Percentiles rank a stretch among this genome's conserved stretches.
These are phyloP conservation scores for Caradrina kadenii DNA, from an alignment of 2,888 invertebrate genomes.

Conservation along the genomic window DNA sequence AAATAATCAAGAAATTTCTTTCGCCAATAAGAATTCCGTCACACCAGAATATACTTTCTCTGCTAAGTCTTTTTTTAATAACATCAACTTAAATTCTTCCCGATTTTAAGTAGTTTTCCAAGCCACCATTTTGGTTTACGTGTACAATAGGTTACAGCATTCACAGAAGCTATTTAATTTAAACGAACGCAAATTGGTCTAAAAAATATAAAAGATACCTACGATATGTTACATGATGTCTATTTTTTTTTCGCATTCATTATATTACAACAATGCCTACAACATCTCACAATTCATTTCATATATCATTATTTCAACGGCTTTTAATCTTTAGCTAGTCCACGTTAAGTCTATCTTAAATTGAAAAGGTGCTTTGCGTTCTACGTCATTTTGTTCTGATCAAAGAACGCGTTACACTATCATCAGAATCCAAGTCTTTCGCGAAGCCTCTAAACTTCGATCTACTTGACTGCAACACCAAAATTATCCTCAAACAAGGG, in stretches of 20 bases:
- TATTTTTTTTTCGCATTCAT: slow-evolving; percentile 25
- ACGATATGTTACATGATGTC: slow-evolving; percentile 11
- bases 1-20: no score
- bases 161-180: slow-evolving; percentile 28
- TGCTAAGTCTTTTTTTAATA: no score
- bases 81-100: background rate
- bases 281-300: slow-evolving; percentile 25
- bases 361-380: slow-evolving; percentile 4
- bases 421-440: background rate
- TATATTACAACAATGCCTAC: slow-evolving; percentile 41
- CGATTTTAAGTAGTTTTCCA: slow-evolving; percentile 18
- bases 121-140: slow-evolving; percentile 18
- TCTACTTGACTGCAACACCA: slow-evolving; percentile 17
- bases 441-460: slow-evolving; percentile 9
- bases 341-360: slow-evolving; percentile 10
- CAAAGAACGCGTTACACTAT: slow-evolving; percentile 7
- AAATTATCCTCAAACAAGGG: slow-evolving; percentile 35
- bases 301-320: slow-evolving; percentile 9
- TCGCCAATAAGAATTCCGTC: no score
- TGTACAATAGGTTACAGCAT: slow-evolving; percentile 22
- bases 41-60: no score
- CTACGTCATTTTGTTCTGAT: background rate
- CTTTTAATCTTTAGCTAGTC: slow-evolving; percentile 9
- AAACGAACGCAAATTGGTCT: slow-evolving; percentile 24
- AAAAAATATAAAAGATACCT: no score